Base-by-base conservation (phyloP, 2,113 vertebrate species). In the Phylloscopus trochilus region DNA sequence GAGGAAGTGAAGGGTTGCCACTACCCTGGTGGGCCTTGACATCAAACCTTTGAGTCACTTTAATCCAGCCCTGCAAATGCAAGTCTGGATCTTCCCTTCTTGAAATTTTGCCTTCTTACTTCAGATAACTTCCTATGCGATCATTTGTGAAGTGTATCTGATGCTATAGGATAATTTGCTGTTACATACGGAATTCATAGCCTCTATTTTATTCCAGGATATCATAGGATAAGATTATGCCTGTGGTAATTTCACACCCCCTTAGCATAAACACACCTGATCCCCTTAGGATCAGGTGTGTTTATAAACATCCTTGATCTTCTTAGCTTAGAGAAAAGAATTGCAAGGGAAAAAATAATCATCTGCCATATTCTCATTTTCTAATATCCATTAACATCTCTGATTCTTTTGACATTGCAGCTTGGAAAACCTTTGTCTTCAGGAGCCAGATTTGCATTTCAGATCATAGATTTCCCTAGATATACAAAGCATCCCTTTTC, bases 121-220 rank as follows among this genome's bases (percentile, higher is more conserved):
- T 89, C 56, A 87, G 47, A 2, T 17, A 67, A 24, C 6, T 46
- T 87, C 26, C 17, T 43, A 14, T 2, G 16, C 21, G 58, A 59
- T 39, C 15, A 41, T 33, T 44, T 2, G 1, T 15, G 31, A 14
- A 59, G 33, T 1, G 0, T 12, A 68, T 41, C 52, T 79, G 46
- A 73, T 82, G 10, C 60, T 63, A 3, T 5, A 67, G 27, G 33
- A 55, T 41, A 30, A 31, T 56, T 63, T 63, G 39, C 22, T 2
- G 1, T 19, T 13, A 49, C 0, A 2, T 27, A 35, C 2, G 5
- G 44, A 67, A 84, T 56, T 59, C 7, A 33, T 43, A 68, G 18
- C 22, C 49, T 84, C 44, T 87, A 4, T 62, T 93, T 87, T 33
- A n/a, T 43, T 52, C 37, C 19, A 79, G 63, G 15, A n/a, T 60